Conservation (phyloP, 2,113 vertebrate genomes). For the Cavia porcellus region DNA sequence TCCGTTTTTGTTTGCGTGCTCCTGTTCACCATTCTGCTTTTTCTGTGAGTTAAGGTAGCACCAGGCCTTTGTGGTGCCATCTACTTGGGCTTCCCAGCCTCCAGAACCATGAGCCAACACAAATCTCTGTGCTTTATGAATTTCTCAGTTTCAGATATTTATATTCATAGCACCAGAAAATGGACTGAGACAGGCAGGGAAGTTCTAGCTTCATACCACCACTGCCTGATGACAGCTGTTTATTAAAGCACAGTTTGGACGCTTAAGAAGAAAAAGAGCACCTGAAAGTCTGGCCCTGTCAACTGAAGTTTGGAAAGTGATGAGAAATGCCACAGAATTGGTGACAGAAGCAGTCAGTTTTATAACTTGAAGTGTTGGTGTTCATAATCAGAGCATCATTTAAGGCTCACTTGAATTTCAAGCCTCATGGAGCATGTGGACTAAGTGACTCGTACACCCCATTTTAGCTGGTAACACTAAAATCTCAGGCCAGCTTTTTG, state of each 20-base stretch:
- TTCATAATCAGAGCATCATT: not conserved
- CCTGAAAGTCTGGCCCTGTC: not conserved
- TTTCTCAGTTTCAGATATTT: not conserved
- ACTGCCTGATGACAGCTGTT: not conserved
- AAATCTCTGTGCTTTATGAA: not conserved
- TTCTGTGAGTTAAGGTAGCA: not conserved
- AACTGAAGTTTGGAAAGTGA: not conserved
- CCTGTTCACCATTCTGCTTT: not conserved
- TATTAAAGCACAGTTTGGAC: not conserved
- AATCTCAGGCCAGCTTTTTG: conserved; percentile 7
- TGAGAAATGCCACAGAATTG: conserved; percentile 30
- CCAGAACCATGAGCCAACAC: not conserved
- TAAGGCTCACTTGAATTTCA: not conserved
- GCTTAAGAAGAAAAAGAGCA: conserved; percentile 42
- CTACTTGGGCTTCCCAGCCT: not conserved
- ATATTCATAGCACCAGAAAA: conserved; percentile 23
- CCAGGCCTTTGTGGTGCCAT: too few species aligned
- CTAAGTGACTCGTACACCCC: not conserved
- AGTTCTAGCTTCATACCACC: not conserved
- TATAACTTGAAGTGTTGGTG: not conserved
- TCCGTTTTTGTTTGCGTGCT: not conserved
- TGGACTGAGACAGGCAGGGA: not conserved
- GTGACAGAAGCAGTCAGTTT: not conserved
- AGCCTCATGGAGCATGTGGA: not conserved
- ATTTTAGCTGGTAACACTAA: not conserved